Evolutionary conservation across 2,888 invertebrate genomes (phyloP).

Genomic region (Cheilosia vernalis): DNA sequence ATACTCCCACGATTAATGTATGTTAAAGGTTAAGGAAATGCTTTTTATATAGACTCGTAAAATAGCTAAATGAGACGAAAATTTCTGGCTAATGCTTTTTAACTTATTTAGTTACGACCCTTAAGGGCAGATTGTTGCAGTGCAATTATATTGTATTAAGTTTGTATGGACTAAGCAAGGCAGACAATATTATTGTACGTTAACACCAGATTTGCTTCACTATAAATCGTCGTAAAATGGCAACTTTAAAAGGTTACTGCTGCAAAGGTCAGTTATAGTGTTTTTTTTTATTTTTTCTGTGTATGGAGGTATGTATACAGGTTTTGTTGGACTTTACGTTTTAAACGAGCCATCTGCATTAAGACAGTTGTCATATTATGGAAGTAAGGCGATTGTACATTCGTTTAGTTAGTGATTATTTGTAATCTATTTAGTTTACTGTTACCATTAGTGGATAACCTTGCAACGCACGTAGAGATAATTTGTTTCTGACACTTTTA

Average conservation of each 20-base stretch:
- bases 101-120: background rate
- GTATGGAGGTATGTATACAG: background rate
- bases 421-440: background rate
- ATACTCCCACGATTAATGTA: conserved; percentile 52
- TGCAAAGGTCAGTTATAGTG: conserved; percentile 47
- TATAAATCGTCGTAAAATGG: conserved; percentile 23
- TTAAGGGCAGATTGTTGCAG: background rate
- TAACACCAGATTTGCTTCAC: background rate
- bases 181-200: background rate
- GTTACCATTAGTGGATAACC: background rate
- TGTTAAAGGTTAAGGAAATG: conserved; percentile 47
- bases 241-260: conserved; percentile 39
- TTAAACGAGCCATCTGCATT: background rate
- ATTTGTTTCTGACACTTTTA: background rate
- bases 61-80: background rate
- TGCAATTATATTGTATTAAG: background rate
- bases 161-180: background rate
- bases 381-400: background rate
- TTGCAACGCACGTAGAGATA: background rate
- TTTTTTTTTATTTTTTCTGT: conserved; percentile 8
- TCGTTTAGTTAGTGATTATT: background rate
- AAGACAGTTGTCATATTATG: conserved; percentile 8
- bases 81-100: background rate
- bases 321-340: conserved; percentile 28
- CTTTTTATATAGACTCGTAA: background rate